Evolutionary conservation across 2,113 vertebrate species (phyloP).

Genomic region (Sminthopsis crassicaudata): DNA sequence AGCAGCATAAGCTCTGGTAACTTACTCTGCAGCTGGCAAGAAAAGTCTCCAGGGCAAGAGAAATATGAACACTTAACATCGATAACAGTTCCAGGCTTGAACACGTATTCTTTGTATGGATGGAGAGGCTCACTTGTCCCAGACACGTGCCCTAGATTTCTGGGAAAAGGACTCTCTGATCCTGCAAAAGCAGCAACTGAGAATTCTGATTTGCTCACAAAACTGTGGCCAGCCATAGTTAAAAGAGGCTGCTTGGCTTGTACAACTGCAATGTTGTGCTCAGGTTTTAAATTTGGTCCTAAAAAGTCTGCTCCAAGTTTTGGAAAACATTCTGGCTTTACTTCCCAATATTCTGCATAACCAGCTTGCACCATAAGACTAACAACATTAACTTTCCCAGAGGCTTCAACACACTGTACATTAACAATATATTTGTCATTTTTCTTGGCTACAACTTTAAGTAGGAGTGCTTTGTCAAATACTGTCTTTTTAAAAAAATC

Average conservation of each 20-base stretch:
- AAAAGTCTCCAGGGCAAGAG: constrained; percentile 89
- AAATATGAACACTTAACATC: constrained; percentile 85
- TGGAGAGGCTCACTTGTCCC: neutral
- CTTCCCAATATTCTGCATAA: constrained; percentile 84
- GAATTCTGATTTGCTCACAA: neutral
- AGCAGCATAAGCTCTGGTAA: constrained; percentile 83
- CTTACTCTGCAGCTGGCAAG: constrained; percentile 87
- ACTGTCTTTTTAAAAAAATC: constrained; percentile 89
- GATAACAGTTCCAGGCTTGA: constrained; percentile 87
- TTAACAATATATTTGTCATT: constrained; percentile 86
- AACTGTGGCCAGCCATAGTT: neutral
- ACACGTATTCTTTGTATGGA: constrained; percentile 81
- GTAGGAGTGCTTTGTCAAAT: constrained; percentile 83
- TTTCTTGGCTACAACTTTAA: constrained; percentile 84
- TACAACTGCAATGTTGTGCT: neutral
- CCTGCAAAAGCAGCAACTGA: constrained; percentile 35
- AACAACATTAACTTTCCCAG: constrained; percentile 78
- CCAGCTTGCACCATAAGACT: constrained; percentile 84
- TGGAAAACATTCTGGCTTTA: constrained; percentile 38
- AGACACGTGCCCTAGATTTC: fast-evolving
- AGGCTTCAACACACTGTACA: constrained; percentile 73
- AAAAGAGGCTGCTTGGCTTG: neutral
- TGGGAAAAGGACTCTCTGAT: constrained; percentile 46
- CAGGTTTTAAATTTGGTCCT: neutral
- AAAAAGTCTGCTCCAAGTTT: neutral